A percentile compares a stretch with the other conserved stretches of the same genome.
Conservation (phyloP, 2,113 vertebrate species). For the Charadrius vociferus region DNA sequence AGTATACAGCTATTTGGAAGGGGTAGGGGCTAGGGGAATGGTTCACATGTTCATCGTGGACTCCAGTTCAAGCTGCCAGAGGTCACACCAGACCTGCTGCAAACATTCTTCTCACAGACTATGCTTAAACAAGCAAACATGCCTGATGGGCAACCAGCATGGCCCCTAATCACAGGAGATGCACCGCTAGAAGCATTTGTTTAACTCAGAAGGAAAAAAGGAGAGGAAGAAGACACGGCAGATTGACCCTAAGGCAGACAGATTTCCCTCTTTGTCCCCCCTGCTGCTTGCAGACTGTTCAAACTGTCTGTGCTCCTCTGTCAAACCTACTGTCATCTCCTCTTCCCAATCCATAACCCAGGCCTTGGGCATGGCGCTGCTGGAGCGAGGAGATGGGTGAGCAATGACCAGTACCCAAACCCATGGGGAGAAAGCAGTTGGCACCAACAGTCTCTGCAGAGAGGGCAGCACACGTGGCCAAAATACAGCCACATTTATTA, state of each 20-base stretch:
- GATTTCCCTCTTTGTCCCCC: not conserved
- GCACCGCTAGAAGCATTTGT: not conserved
- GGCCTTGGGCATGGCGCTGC: not conserved
- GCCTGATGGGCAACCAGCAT: not conserved
- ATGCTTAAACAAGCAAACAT: not conserved
- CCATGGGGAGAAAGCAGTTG: not conserved
- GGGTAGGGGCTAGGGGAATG: fast-evolving
- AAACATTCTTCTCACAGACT: not conserved
- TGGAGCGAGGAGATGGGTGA: not conserved
- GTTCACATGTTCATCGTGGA: fast-evolving
- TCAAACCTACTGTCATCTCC: not conserved
- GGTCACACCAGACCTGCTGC: not conserved
- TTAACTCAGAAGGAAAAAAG: not conserved
- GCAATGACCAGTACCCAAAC: not conserved
- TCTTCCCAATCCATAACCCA: not conserved
- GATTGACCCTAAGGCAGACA: not conserved
- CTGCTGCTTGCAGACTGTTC: not conserved
- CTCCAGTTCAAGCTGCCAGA: not conserved
- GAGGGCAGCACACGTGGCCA: not conserved
- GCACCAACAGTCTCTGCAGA: not conserved
- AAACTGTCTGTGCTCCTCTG: not conserved
- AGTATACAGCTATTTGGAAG: not conserved
- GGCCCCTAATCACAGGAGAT: not conserved
- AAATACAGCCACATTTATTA: not conserved
- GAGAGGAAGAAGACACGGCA: not conserved